Base-by-base conservation (phyloP, 2,113 vertebrate genomes). In the Gavia stellata region DNA sequence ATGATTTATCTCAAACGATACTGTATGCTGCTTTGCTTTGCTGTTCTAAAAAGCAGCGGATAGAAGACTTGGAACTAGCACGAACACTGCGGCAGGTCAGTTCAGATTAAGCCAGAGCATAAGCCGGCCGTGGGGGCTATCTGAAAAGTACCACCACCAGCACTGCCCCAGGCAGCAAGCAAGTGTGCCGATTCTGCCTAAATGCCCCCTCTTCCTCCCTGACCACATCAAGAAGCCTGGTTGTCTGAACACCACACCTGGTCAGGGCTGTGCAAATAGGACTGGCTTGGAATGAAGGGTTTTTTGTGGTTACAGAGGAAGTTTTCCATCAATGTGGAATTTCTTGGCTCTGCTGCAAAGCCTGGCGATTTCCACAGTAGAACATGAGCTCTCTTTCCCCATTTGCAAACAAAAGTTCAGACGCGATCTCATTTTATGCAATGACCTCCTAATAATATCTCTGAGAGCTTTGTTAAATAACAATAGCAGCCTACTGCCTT, bases 101-200 rank as follows among this genome's bases (percentile, higher is more conserved):
- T 67, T 81, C 29, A 18, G 42, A 34, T 6, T 6, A 23, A 45
- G 42, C 16, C 13, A 14, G 13, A 44, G 40, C 1, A 3, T 7
- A 42, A 34, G 44, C 10, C n/a, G 34, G 34, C 26, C 17, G 4
- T 0, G 5, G 16, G 25, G 14, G 6, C 42, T 55, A 12, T 4
- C 20, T 31, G 50, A 10, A 23, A 79, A 42, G 40, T 19, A 45
- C 9, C 23, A 26, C 44, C 55, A 26, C 6, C 15, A 90, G 59
- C 40, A 33, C 13, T 19, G 38, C 25, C 52, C 28, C 56, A 28
- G n/a, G 28, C 47, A 65, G 61, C 31, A 33, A 36, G 10, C 11
- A 5, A 28, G 34, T 0, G 7, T 19, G 17, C 28, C 8, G 1
- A 23, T 40, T 52, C 1, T 66, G 29, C 74, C 53, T 17, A 3